Evolutionary conservation across 2,888 invertebrate species (phyloP), one percentile per base, ranked within the genome.

Genomic region (Orthosia gracilis): DNA sequence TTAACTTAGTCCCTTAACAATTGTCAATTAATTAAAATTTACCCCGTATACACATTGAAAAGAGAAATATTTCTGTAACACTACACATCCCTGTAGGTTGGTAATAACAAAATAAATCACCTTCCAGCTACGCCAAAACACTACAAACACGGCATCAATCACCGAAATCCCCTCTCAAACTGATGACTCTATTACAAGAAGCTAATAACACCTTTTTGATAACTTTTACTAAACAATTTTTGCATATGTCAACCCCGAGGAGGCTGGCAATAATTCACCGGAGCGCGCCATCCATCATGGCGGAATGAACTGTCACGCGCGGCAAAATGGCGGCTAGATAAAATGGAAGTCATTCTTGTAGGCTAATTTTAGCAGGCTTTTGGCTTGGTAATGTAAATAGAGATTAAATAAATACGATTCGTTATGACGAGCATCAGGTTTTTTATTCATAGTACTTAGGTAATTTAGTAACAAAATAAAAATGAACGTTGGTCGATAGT

Each of bases 151-250:
- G 65, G 54, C 76, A 86, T 85, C 73, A 82, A 80, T 81, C 73
- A 84, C 82, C 81, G 70, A 78, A 80, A 74, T 73, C 84, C 79
- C 76, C 85, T 84, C 85, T 85, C 26, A 87, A 89, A 90, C 85
- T 89, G 89, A 93, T 90, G 91, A 92, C 90, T 92, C 92, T 92
- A 94, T 94, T 94, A 93, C 91, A 86, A 82, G 89, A 91, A 82
- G 87, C 90, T 92, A 93, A 94, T 93, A 91, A 91, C 91, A 94
- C 94, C 94, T 94, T 92, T 92, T 91, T 94, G 92, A 94, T 95
- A 92, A 94, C 92, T 94, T 94, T 94, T 90, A 90, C 93, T 91
- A 95, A 94, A 95, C 95, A 96, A 94, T 96, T 96, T 96, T 96
- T 96, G 96, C 96, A 96, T 96, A 95, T 95, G 96, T 95, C 96